Evolutionary conservation across 2,888 invertebrate genomes (phyloP).

Genomic region (Eupeodes luniger): DNA sequence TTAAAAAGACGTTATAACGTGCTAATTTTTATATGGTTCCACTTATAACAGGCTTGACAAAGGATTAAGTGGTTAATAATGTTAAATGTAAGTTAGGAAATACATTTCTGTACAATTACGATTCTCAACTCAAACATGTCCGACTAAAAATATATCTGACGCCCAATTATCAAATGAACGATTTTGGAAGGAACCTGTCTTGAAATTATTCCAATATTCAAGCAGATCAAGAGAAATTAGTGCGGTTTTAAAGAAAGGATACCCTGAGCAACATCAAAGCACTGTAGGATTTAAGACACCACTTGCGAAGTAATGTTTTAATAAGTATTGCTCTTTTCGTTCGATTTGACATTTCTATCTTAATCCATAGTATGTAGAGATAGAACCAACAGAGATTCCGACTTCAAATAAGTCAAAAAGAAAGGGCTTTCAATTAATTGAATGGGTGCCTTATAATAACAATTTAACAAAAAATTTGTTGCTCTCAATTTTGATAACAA

Average conservation of each 20-base stretch:
- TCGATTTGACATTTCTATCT: too few relatives aligned
- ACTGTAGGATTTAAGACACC: background rate
- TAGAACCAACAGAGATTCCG: too few relatives aligned
- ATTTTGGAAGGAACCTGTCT: conserved; percentile 15
- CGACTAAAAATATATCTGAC: background rate
- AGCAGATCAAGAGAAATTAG: conserved; percentile 9
- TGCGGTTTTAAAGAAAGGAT: background rate
- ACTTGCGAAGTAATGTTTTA: background rate
- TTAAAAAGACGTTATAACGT: too few relatives aligned
- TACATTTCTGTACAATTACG: too few relatives aligned
- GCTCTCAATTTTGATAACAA: too few relatives aligned
- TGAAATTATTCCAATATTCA: background rate
- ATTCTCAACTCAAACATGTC: background rate
- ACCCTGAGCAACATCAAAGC: background rate
- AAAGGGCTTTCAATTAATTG: too few relatives aligned
- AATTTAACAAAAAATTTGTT: too few relatives aligned
- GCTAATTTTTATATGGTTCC: background rate
- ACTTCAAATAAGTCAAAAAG: too few relatives aligned
- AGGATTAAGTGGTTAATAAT: conserved; percentile 9
- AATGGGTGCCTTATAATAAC: too few relatives aligned
- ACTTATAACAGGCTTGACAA: conserved; percentile 18
- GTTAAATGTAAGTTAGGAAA: conserved; percentile 9
- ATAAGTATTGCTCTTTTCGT: too few relatives aligned
- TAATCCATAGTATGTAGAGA: too few relatives aligned
- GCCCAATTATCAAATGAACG: conserved; percentile 11